phyloP scores from a whole-genome alignment of 2,113 vertebrate genomes.

The Pavo muticus region DNA sequence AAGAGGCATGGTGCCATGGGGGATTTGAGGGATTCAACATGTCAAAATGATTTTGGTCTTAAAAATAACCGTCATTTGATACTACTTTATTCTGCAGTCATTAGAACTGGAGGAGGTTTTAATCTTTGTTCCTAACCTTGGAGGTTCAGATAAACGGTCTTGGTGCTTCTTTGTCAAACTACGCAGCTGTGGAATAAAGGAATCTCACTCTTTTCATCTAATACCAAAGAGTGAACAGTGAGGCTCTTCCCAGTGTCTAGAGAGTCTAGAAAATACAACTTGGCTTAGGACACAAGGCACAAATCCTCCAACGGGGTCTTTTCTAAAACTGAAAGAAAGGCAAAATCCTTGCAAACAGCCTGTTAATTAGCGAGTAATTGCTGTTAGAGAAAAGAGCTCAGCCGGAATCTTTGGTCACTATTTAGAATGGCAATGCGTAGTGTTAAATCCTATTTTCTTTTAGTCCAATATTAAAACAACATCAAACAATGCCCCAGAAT shows the following conservation, averaged over 20 bases:
- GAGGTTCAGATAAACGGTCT: background rate
- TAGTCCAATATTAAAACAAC: background rate
- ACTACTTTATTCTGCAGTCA: background rate
- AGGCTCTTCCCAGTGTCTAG: background rate
- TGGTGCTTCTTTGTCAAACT: background rate
- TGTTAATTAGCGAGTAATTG: slow-evolving; percentile 35
- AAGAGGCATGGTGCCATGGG: slow-evolving; percentile 29
- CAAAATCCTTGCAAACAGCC: background rate
- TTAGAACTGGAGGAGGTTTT: background rate
- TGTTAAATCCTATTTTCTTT: slow-evolving; percentile 28
- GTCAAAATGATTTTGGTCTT: slow-evolving; percentile 33
- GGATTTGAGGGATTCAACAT: slow-evolving; percentile 3
- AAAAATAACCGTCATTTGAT: background rate
- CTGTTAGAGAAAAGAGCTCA: background rate
- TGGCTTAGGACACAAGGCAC: background rate
- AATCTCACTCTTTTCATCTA: background rate
- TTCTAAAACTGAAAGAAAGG: background rate
- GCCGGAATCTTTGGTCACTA: background rate
- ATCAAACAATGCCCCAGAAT: slow-evolving; percentile 31
- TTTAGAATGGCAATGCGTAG: background rate
- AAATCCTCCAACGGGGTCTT: background rate
- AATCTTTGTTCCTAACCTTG: background rate
- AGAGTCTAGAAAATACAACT: background rate
- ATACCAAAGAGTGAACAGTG: background rate
- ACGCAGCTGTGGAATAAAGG: background rate